Base-by-base conservation (phyloP, 92 coral and sea anemone species). In the Palythoa grandis region DNA sequence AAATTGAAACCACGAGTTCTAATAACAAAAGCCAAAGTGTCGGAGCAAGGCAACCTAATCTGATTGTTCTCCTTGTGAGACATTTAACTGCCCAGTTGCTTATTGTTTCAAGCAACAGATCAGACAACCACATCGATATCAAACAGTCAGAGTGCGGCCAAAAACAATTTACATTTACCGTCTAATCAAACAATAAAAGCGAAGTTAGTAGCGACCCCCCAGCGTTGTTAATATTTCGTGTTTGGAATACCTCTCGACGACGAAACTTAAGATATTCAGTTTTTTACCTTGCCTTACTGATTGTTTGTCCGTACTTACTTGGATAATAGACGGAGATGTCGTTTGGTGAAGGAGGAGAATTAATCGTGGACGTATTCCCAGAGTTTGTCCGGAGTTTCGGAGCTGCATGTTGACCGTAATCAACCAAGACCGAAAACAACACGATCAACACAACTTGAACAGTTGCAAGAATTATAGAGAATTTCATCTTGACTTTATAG, bases 341-440 rank as follows among this genome's bases (percentile, higher is more conserved):
- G 77, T 93, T 93, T 67, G 47, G 76, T 15, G 88, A 29, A 11
- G 88, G 90, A 84, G 56, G 52, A 17, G 20, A 77, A 80, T 38
- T 77, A 14, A 22, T 69, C 75, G 2, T 29, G 2, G 85, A 69
- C 3, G 77, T 35, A 40, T 83, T 83, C 1, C 90, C 94, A 9
- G 88, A 39, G 3, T 89, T 91, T 0, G 76, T 73, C 12, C 47
- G 74, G 70, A 90, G 93, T 23, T 90, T 88, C 0, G 95, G 90
- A 15, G 69, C 71, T 14, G 95, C 95, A 71, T 94, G 95, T n/a
- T 94, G 84, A 1, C 92, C 93, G 35, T 96, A 96, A 39, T 93
- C 96, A 22, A 88, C 91, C 16, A 96, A 80, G 14, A 90, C 83
- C 2, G 96, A 91, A 67, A 91, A 96, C 53, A 94, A 70, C 12